Base-by-base conservation (phyloP, 2,888 invertebrate species). In the Chloroclystis v-ata region DNA sequence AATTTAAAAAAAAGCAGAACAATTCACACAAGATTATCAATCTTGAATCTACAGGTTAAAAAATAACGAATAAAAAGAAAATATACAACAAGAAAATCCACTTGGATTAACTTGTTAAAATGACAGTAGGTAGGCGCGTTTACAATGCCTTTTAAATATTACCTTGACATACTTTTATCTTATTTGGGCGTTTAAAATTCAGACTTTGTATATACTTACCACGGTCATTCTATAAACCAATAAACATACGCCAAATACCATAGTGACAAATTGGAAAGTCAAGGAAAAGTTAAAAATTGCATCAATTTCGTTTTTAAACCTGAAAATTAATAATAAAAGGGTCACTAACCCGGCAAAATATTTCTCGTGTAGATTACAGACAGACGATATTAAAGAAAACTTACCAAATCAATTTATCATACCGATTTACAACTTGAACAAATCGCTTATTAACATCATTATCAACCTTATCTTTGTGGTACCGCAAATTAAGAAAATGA, bases 401-500 rank as follows among this genome's bases (percentile, higher is more conserved):
- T 42, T 57, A 74, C 75, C 74, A 73, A 2, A 56, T 28, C 12
- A 75, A 52, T 51, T 56, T 65, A 25, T 67, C 64, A 60, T 70
- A 73, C 33, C 68, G 63, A 20, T 63, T 50, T 7, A 75, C 61
- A n/a, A 60, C 65, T 43, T 59, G 49, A 3, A 67, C 38, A 42
- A 75, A 75, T 3, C 60, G 54, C 13, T 41, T 37, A 10, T 49
- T 49, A 3, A 70, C 11, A 30, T 44, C 47, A 11, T 29, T 40
- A 43, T 75, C 61, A 0, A 28, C 30, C 4, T 41, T 30, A 52
- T 74, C 69, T 25, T 41, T 62, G 35, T 65, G 68, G 5, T 8
- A 25, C 5, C 5, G 2, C 20, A 5, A 20, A 16, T 30, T 35
- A 14, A 13, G 8, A 24, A 24, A 33, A 11, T 29, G 1, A 16